A percentile compares a stretch with the other conserved stretches of the same genome.
Conservation (phyloP, 2,113 vertebrate genomes). For the Otis tarda region DNA sequence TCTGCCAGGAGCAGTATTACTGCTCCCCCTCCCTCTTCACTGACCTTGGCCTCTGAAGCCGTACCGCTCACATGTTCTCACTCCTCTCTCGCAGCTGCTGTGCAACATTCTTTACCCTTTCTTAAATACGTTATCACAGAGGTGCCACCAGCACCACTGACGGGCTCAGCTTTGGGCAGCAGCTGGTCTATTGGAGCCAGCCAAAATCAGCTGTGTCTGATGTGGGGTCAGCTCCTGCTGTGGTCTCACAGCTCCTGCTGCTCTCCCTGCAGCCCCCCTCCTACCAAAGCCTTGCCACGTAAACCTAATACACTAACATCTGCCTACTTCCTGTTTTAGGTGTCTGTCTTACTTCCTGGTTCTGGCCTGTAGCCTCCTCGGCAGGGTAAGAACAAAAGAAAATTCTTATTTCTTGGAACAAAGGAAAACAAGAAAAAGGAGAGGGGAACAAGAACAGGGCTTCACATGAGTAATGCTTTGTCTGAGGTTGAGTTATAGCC, state of each 20-base stretch:
- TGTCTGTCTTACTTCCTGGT: neutral
- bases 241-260: no score
- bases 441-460: neutral
- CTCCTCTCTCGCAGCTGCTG: neutral
- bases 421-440: neutral
- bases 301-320: neutral
- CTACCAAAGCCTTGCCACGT: neutral
- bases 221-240: neutral
- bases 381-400: neutral
- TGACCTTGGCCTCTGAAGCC: no score
- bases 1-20: no score
- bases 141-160: neutral
- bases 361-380: neutral
- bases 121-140: neutral
- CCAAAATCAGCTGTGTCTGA: neutral
- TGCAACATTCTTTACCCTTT: neutral
- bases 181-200: neutral
- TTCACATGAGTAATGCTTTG: neutral
- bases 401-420: neutral
- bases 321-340: neutral
- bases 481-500: neutral
- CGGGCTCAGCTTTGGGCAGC: neutral
- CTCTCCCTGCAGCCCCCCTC: accelerated
- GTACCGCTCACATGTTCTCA: no score
- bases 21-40: no score